These are phyloP conservation scores for Sander vitreus DNA, from an alignment of 2,113 vertebrate species.

Conservation along the genomic window DNA sequence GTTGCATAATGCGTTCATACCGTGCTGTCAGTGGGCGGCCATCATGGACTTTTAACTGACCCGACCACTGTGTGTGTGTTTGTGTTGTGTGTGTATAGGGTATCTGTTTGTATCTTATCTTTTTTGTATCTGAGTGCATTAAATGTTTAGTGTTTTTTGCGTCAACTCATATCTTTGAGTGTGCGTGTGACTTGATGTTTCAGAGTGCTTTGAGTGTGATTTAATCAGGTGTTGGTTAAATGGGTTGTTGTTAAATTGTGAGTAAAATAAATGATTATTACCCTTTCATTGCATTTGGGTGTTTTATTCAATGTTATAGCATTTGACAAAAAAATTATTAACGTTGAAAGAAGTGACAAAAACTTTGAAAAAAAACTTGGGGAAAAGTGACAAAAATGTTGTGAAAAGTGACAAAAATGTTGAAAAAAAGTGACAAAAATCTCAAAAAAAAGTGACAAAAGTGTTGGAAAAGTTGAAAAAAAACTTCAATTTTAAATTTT, in stretches of 20 bases:
- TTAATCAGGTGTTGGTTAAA: not conserved
- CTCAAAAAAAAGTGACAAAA: too few species aligned
- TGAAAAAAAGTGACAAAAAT: too few species aligned
- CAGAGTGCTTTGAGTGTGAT: not conserved
- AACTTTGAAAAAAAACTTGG: too few species aligned
- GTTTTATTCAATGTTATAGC: too few species aligned
- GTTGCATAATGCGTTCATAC: slow-evolving; percentile 43
- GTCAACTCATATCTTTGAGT: not conserved
- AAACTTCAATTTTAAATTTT: too few species aligned
- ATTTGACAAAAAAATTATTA: too few species aligned
- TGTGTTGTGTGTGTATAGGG: not conserved
- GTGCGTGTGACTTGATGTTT: not conserved
- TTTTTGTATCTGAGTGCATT: slow-evolving; percentile 4
- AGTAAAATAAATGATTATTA: too few species aligned
- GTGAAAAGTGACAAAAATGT: too few species aligned
- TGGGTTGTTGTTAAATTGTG: not conserved
- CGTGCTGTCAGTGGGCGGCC: slow-evolving; percentile 12
- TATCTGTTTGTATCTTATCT: not conserved
- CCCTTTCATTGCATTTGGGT: too few species aligned
- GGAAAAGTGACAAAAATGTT: too few species aligned
- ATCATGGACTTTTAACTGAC: not conserved
- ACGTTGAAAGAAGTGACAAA: too few species aligned
- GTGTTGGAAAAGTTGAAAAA: too few species aligned
- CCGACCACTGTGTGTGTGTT: not conserved
- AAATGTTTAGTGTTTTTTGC: slow-evolving; percentile 16